phyloP scores from a whole-genome alignment of 2,113 vertebrate genomes.

The Tiliqua scincoides region DNA sequence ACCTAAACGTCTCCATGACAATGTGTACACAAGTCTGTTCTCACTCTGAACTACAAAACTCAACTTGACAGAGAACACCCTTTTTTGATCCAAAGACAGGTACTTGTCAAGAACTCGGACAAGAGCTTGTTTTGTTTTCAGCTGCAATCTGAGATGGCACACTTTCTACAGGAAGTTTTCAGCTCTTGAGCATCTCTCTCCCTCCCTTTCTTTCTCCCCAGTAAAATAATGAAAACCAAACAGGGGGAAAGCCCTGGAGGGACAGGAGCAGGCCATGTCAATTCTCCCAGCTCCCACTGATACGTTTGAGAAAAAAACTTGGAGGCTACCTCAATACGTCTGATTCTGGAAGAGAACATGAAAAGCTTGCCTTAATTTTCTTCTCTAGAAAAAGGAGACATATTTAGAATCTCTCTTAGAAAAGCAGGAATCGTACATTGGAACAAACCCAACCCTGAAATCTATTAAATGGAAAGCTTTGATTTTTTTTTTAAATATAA shows the following conservation, averaged over 20 bases:
- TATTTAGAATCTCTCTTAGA: background rate
- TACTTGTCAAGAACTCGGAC: constrained; percentile 63
- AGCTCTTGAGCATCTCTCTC: background rate
- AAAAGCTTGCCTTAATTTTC: background rate
- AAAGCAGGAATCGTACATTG: background rate
- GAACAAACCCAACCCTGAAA: accelerated
- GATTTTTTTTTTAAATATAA: accelerated
- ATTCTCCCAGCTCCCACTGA: background rate
- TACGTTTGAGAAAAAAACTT: background rate
- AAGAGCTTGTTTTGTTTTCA: constrained; percentile 51
- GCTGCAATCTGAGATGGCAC: constrained; percentile 67
- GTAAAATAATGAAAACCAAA: constrained; percentile 61
- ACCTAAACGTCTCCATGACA: constrained; percentile 69
- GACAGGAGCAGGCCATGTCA: constrained; percentile 54
- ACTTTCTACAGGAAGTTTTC: constrained; percentile 66
- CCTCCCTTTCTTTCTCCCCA: background rate
- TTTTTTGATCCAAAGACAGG: constrained; percentile 69
- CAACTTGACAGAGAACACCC: constrained; percentile 72
- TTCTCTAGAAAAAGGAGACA: background rate
- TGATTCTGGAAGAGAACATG: accelerated
- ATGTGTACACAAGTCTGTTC: constrained; percentile 78
- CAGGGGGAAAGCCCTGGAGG: constrained; percentile 17
- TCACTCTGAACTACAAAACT: constrained; percentile 74
- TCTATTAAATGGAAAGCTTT: background rate
- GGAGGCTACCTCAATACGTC: background rate